phyloP scores from a whole-genome alignment of 92 coral and sea anemone genomes.

The Plumapathes pennacea region DNA sequence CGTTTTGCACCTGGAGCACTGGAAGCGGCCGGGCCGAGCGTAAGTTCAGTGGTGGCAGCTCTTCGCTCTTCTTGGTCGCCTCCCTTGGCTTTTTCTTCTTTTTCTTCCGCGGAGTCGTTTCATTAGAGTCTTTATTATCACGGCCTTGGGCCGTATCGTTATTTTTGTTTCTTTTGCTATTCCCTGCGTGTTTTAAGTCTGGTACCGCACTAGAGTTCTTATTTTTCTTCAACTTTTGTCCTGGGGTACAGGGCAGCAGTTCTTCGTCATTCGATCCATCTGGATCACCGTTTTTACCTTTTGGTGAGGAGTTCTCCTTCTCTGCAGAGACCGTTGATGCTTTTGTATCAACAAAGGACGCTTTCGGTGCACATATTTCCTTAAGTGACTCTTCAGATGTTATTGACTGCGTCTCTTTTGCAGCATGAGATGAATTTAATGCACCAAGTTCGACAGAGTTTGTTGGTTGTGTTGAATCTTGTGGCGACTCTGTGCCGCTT shows the following conservation, averaged over 20 bases:
- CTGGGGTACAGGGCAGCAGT: slow-evolving; percentile 15
- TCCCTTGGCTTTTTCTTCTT: slow-evolving; percentile 5
- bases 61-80: not conserved
- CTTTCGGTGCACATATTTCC: slow-evolving; percentile 19
- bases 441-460: not conserved
- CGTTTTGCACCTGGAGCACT: not conserved
- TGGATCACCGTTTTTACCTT: not conserved
- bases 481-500: slow-evolving; percentile 4
- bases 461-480: not conserved
- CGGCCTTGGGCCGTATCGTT: not conserved
- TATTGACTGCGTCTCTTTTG: slow-evolving; percentile 4
- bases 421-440: slow-evolving; percentile 5
- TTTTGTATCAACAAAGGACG: slow-evolving; percentile 26
- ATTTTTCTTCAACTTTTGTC: slow-evolving; percentile 12
- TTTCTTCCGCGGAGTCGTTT: slow-evolving; percentile 2
- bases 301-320: not conserved
- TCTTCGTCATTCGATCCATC: slow-evolving; percentile 46
- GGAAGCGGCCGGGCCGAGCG: not conserved
- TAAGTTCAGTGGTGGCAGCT: not conserved
- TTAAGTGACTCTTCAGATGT: slow-evolving; percentile 48
- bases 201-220: not conserved
- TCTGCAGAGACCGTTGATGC: not conserved
- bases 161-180: not conserved
- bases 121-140: not conserved
- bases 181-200: not conserved